phyloP scores from a whole-genome alignment of 2,888 invertebrate species.

The Heterodera filipjevi region DNA sequence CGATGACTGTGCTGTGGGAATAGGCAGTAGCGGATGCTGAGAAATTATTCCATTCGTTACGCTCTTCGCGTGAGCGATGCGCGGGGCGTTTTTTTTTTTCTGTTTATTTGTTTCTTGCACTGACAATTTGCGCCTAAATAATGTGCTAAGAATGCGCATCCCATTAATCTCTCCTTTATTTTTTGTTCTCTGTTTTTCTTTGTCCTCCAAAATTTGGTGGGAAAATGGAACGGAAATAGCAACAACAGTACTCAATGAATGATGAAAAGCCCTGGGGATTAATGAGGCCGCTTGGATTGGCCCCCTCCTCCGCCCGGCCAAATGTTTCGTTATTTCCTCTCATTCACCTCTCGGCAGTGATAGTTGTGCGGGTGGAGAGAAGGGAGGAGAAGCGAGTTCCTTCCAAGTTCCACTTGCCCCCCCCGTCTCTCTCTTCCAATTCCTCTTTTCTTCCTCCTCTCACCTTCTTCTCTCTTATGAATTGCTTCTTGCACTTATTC shows the following conservation, averaged over 20 bases:
- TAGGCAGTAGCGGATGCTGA: not conserved
- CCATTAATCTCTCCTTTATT: not conserved
- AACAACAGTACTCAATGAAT: not conserved
- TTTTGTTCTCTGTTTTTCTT: too few species aligned
- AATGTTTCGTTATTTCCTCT: not conserved
- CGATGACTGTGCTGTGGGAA: not conserved
- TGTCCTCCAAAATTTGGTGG: not conserved
- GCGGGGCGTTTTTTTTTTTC: not conserved
- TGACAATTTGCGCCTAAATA: not conserved
- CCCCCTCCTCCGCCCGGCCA: not conserved
- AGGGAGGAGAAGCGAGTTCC: not conserved
- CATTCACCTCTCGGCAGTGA: not conserved
- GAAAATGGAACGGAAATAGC: constrained; percentile 3
- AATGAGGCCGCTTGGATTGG: not conserved
- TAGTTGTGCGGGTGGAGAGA: not conserved
- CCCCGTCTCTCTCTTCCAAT: not conserved
- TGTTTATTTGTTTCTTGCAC: not conserved
- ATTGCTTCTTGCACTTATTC: not conserved
- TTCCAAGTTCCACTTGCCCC: not conserved
- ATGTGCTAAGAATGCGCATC: not conserved
- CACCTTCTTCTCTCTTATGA: not conserved
- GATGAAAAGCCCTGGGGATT: not conserved
- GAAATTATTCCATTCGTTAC: not conserved
- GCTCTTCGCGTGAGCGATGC: not conserved
- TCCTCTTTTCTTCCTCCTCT: not conserved